A percentile compares a stretch with the other conserved stretches of the same genome.
These are phyloP conservation scores for Chironomus tentans DNA, from an alignment of 2,888 invertebrate genomes.

Conservation along the genomic window DNA sequence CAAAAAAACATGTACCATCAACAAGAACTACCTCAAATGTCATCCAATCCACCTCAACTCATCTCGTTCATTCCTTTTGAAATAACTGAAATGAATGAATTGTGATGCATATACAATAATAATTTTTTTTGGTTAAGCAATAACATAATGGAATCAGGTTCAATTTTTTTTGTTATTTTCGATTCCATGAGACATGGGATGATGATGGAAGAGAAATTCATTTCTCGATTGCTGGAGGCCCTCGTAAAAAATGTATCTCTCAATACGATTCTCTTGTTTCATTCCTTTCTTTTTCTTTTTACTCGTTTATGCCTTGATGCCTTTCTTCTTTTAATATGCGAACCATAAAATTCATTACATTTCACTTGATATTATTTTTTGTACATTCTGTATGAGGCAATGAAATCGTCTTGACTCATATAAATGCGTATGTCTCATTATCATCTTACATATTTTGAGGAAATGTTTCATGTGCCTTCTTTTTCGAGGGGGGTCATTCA, in stretches of 20 bases:
- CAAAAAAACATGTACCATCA: background rate
- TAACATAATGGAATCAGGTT: slow-evolving; percentile 27
- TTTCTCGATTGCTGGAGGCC: background rate
- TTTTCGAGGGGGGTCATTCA: too few relatives aligned
- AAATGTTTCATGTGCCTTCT: too few relatives aligned
- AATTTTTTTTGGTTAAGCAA: background rate
- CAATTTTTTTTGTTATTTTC: slow-evolving; percentile 13
- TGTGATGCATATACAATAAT: background rate
- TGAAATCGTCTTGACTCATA: too few relatives aligned
- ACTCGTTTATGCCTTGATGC: background rate
- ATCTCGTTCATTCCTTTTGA: background rate
- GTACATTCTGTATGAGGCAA: too few relatives aligned
- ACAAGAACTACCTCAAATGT: background rate
- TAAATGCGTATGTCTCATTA: too few relatives aligned
- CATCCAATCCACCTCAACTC: too few relatives aligned
- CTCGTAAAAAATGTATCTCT: background rate
- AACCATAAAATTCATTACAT: too few relatives aligned
- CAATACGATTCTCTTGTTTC: slow-evolving; percentile 2
- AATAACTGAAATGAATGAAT: background rate
- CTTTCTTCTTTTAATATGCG: background rate
- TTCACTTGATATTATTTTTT: too few relatives aligned
- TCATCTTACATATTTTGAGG: too few relatives aligned
- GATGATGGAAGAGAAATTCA: slow-evolving; percentile 5
- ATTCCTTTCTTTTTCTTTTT: background rate
- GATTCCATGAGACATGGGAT: background rate